Evolutionary conservation across 2,888 invertebrate species (phyloP), one percentile per base, ranked within the genome.

Genomic region (Brenthis daphne): DNA sequence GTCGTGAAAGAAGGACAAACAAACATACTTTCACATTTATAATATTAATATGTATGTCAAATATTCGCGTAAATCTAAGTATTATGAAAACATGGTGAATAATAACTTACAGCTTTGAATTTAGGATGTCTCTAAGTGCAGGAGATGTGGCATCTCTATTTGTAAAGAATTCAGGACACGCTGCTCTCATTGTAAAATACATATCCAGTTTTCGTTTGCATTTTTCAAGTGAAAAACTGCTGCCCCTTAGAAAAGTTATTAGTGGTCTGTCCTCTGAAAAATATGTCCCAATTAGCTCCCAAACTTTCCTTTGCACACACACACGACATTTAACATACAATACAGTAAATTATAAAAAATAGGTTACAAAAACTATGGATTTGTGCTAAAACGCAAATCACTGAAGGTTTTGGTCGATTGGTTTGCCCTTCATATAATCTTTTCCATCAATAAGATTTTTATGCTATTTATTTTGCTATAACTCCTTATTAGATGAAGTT

Each of bases 141-240:
- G 95, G 95, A 61, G 93, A 92, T 12, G 89, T 94, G 3, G 96
- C 93, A 78, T 97, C 96, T 61, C 96, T 93, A 77, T 96, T 95
- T 56, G 93, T 87, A 85, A 97, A 97, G 87, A 97, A 96, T 83
- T 97, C 97, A 0, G 97, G 97, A 55, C 96, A 94, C 1, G 96
- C 96, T 1, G 95, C 94, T 63, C 96, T 93, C 96, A 97, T 96
- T 0, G 97, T 97, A 85, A 97, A 97, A 87, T 96, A 97, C 96
- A 97, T 96, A 83, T 97, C 97, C 70, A 97, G 85, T 82, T 97
- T 97, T 77, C 94, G 93, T 85, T 96, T 96, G 77, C 95, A 95
- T 82, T 95, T 96, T 83, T 96, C 96, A 79, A 96, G 81, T 33
- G 96, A 96, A 84, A 96, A 96, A 85, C 96, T 96, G 86, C 95